Conservation (phyloP, 2,888 invertebrate species). For the Drosophila kuntzei region DNA sequence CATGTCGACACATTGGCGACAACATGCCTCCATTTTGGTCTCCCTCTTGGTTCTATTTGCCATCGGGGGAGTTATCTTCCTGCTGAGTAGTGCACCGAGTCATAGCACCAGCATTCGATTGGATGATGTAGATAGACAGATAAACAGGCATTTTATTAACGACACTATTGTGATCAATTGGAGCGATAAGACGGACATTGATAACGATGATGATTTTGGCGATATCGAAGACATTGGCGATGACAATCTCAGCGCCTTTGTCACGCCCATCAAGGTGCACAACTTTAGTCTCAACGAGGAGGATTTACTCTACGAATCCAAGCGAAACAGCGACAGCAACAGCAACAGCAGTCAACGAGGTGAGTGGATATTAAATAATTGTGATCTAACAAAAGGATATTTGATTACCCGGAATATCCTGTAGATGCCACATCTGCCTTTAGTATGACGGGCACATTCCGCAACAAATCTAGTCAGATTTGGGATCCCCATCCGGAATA, state of each 20-base stretch:
- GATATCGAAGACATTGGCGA: conserved; percentile 70
- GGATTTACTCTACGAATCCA: conserved; percentile 87
- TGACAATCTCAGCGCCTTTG: conserved; percentile 85
- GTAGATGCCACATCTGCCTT: conserved; percentile 78
- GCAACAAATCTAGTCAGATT: conserved; percentile 87
- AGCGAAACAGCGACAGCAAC: conserved; percentile 72
- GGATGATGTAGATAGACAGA: conserved; percentile 21
- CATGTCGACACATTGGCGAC: conserved; percentile 82
- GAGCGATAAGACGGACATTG: conserved; percentile 64
- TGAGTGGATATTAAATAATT: conserved; percentile 31
- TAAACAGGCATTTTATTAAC: conserved; percentile 63
- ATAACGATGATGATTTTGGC: conserved; percentile 53
- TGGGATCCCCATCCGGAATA: conserved; percentile 92
- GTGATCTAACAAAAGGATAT: not conserved
- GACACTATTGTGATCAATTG: conserved; percentile 64
- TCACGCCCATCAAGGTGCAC: conserved; percentile 87
- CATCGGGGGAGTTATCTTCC: conserved; percentile 36
- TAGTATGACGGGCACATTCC: conserved; percentile 89
- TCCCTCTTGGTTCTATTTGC: conserved; percentile 35
- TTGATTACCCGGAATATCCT: conserved; percentile 19
- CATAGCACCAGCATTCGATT: conserved; percentile 13
- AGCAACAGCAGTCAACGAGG: conserved; percentile 68
- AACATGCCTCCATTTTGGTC: conserved; percentile 65
- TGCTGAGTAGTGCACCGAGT: conserved; percentile 30
- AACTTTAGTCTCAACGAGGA: conserved; percentile 87